These are phyloP conservation scores for Scrobipalpa costella DNA, from an alignment of 2,888 invertebrate species.

Conservation along the genomic window DNA sequence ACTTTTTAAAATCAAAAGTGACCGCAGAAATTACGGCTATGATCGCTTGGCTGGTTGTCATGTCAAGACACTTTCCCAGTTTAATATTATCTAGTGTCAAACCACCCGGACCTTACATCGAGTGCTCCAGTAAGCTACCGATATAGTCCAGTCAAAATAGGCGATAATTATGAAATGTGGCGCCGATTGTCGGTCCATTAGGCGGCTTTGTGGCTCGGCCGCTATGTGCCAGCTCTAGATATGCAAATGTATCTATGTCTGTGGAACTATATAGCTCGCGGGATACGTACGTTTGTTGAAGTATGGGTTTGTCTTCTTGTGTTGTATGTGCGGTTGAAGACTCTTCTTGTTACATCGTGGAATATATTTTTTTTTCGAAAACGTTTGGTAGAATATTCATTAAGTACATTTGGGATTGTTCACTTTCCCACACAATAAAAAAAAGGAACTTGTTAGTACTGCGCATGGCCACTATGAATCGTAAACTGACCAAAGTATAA, in stretches of 20 bases:
- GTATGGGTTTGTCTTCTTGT: neutral
- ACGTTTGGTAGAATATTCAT: neutral
- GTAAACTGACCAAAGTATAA: neutral
- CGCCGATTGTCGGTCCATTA: slow-evolving; percentile 75
- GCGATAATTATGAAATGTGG: slow-evolving; percentile 78
- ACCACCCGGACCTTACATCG: slow-evolving; percentile 8
- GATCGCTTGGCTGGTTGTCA: neutral
- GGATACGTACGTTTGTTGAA: slow-evolving; percentile 1
- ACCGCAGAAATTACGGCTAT: too few relatives aligned
- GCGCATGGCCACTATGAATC: neutral
- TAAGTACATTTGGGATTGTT: too few relatives aligned
- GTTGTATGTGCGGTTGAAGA: neutral
- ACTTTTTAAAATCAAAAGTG: too few relatives aligned
- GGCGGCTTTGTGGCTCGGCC: slow-evolving; percentile 65
- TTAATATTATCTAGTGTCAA: neutral
- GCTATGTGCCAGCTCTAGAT: slow-evolving; percentile 60
- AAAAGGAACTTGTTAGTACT: neutral
- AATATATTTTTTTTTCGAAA: neutral
- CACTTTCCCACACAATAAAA: neutral
- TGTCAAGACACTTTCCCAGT: neutral
- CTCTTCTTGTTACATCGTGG: neutral
- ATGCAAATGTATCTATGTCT: slow-evolving; percentile 55
- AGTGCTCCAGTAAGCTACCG: slow-evolving; percentile 52
- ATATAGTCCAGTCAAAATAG: slow-evolving; percentile 76
- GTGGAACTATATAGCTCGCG: slow-evolving; percentile 6